phyloP scores from a whole-genome alignment of 2,888 invertebrate genomes.

The Neria commutata region DNA sequence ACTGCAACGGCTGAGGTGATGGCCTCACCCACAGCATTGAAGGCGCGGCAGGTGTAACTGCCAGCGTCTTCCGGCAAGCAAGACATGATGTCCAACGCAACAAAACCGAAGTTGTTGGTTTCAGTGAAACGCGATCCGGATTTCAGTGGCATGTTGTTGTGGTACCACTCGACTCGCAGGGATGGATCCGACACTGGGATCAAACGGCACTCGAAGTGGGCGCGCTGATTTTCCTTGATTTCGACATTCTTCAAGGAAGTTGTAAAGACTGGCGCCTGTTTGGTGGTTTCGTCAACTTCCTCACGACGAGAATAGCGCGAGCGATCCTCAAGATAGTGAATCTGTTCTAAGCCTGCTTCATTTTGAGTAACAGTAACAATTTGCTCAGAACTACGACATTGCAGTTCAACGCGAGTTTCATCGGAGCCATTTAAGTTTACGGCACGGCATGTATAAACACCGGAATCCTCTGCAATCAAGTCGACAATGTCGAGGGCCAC shows the following conservation, averaged over 20 bases:
- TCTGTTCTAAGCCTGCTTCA: constrained; percentile 85
- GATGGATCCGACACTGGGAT: constrained; percentile 93
- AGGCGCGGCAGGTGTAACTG: constrained; percentile 91
- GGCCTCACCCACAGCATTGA: constrained; percentile 90
- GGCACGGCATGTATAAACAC: constrained; percentile 91
- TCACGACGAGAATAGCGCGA: constrained; percentile 78
- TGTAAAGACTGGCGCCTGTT: constrained; percentile 92
- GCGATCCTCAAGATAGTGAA: constrained; percentile 86
- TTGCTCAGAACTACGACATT: constrained; percentile 78
- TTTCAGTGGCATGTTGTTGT: constrained; percentile 87
- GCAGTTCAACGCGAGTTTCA: constrained; percentile 77
- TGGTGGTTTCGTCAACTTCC: constrained; percentile 80
- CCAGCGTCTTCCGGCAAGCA: constrained; percentile 96
- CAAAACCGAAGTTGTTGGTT: constrained; percentile 96
- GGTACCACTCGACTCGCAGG: constrained; percentile 95
- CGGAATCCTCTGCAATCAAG: constrained; percentile 94
- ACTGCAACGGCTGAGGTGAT: constrained; percentile 87
- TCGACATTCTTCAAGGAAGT: constrained; percentile 90
- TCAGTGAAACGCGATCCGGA: constrained; percentile 95
- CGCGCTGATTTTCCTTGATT: constrained; percentile 92
- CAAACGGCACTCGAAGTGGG: constrained; percentile 91
- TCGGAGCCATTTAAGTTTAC: constrained; percentile 89
- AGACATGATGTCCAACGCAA: constrained; percentile 94
- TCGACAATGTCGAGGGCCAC: constrained; percentile 97
- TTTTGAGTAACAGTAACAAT: constrained; percentile 86